Conservation (phyloP, 2,113 vertebrate species). For the Pteronura brasiliensis region DNA sequence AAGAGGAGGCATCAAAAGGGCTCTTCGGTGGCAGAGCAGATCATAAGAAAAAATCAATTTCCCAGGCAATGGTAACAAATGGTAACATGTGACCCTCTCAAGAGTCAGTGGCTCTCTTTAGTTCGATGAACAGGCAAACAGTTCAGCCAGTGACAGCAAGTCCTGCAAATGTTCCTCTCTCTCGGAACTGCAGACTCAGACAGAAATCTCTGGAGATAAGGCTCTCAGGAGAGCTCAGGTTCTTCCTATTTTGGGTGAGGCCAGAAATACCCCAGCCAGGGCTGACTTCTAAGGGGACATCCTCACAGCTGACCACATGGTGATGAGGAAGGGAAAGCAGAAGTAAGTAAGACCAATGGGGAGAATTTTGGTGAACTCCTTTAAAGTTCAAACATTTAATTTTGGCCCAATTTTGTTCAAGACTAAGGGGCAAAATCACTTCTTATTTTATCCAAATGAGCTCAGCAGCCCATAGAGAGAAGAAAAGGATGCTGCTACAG, state of each 20-base stretch:
- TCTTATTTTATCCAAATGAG: slow-evolving; percentile 70
- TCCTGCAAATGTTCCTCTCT: background rate
- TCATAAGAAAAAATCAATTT: background rate
- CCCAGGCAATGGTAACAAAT: background rate
- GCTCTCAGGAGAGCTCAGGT: background rate
- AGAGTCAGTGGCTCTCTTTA: background rate
- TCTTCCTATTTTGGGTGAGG: slow-evolving; percentile 51
- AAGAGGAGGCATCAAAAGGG: background rate
- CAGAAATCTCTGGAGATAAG: slow-evolving; percentile 26
- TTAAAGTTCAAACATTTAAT: slow-evolving; percentile 59
- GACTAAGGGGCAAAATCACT: slow-evolving; percentile 35
- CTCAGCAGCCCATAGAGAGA: slow-evolving; percentile 42
- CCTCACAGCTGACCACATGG: background rate
- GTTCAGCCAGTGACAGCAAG: background rate
- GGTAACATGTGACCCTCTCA: background rate
- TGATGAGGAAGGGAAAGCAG: background rate
- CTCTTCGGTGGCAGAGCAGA: background rate
- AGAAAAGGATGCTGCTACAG: background rate
- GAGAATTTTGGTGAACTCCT: background rate
- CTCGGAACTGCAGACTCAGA: background rate
- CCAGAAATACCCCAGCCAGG: slow-evolving; percentile 45
- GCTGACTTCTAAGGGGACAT: background rate
- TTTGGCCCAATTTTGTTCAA: slow-evolving; percentile 40
- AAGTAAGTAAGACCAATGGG: background rate
- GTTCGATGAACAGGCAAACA: background rate